Percentiles rank a stretch among this genome's conserved stretches.
Evolutionary conservation across 2,797 vertebrate genomes (phyloP).

Genomic region (Chaetodon trifasciatus): DNA sequence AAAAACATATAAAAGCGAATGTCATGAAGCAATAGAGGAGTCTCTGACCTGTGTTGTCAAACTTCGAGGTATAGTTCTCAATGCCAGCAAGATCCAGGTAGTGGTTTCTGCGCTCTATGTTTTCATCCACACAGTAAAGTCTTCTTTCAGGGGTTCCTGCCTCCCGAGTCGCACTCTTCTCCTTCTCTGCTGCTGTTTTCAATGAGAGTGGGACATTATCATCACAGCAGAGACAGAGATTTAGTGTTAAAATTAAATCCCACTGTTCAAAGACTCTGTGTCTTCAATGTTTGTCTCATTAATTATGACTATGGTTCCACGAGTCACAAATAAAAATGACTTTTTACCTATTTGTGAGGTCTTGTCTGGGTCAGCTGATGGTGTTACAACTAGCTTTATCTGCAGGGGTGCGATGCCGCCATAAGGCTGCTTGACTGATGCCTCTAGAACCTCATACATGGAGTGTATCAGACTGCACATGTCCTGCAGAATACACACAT

Average conservation of each 20-base stretch:
- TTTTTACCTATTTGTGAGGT: conserved; percentile 66
- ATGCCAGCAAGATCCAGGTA: conserved; percentile 93
- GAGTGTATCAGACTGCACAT: conserved; percentile 92
- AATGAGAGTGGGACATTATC: not conserved
- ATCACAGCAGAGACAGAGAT: not conserved
- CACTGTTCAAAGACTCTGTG: not conserved
- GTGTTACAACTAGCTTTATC: conserved; percentile 89
- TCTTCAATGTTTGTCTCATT: not conserved
- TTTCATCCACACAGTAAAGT: conserved; percentile 90
- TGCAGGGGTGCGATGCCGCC: conserved; percentile 87
- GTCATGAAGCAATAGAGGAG: not conserved
- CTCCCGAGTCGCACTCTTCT: conserved; percentile 49
- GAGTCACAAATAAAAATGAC: conserved; percentile 12
- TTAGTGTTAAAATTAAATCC: not conserved
- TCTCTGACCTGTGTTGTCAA: conserved; percentile 85
- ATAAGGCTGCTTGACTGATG: conserved; percentile 89
- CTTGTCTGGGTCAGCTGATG: conserved; percentile 79
- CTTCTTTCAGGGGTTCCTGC: conserved; percentile 36
- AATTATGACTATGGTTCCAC: too few relatives aligned
- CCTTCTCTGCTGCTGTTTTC: conserved; percentile 37
- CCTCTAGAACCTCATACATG: conserved; percentile 91
- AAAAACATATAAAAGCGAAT: not conserved
- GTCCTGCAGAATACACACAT: conserved; percentile 80
- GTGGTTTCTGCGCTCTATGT: conserved; percentile 94
- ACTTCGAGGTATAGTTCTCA: conserved; percentile 93